A percentile compares a stretch with the other conserved stretches of the same genome.
phyloP scores from a whole-genome alignment of 2,113 vertebrate genomes.

The Notothenia rossii region DNA sequence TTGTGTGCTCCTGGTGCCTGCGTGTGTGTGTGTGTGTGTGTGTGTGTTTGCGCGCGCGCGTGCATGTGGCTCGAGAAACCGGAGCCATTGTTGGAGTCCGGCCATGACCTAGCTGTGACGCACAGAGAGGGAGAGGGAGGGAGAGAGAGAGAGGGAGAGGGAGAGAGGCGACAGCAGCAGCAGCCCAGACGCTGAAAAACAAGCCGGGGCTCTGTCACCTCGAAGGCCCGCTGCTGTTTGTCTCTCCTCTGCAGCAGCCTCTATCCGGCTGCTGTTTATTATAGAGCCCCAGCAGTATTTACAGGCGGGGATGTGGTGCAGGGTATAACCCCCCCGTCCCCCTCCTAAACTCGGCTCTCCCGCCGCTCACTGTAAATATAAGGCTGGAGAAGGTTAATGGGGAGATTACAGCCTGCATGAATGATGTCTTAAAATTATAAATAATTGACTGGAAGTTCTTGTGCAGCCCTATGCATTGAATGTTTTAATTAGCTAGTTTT shows the following conservation, averaged over 20 bases:
- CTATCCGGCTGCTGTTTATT: constrained; percentile 44
- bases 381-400: constrained; percentile 54
- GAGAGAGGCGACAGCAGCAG: constrained; percentile 23
- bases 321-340: constrained; percentile 20
- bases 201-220: constrained; percentile 66
- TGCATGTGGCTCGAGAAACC: constrained; percentile 62
- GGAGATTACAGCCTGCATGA: constrained; percentile 51
- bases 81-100: constrained; percentile 80
- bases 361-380: constrained; percentile 33
- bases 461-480: constrained; percentile 9
- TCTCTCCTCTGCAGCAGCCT: constrained; percentile 35
- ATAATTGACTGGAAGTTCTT: constrained; percentile 28
- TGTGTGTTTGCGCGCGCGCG: constrained; percentile 5
- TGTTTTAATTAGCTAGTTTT: constrained; percentile 28
- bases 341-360: constrained; percentile 33
- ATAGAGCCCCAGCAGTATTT: constrained; percentile 46
- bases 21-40: constrained; percentile 11
- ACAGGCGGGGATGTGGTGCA: constrained; percentile 28
- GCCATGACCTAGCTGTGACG: constrained; percentile 84
- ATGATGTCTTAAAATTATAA: constrained; percentile 34
- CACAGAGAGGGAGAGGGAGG: constrained; percentile 54
- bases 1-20: constrained; percentile 49
- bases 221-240: constrained; percentile 40
- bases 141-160: constrained; percentile 11
- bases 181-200: constrained; percentile 71